These are phyloP conservation scores for Chymomyza amoena DNA, from an alignment of 2,888 invertebrate species.

Conservation along the genomic window DNA sequence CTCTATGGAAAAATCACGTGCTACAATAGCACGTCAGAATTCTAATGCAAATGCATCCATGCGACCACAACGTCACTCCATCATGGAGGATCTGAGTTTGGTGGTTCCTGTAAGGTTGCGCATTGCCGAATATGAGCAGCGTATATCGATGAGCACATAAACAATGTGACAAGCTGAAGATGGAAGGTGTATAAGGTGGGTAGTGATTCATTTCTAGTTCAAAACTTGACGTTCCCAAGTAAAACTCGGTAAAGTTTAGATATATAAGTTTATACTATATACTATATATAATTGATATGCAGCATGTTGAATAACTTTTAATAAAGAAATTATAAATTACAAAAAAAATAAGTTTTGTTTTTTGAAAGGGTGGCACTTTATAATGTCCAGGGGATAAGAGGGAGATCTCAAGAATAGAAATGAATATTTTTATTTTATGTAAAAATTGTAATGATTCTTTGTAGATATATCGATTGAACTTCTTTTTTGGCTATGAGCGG, in stretches of 20 bases:
- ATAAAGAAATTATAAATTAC: not conserved
- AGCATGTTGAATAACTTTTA: not conserved
- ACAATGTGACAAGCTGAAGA: not conserved
- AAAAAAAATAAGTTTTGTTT: too few relatives aligned
- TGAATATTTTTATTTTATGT: too few relatives aligned
- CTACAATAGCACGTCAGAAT: slow-evolving; percentile 60
- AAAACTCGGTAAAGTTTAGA: slow-evolving; percentile 17
- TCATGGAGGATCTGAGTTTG: slow-evolving; percentile 75
- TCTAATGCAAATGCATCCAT: slow-evolving; percentile 47
- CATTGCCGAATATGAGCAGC: slow-evolving; percentile 74
- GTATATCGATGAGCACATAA: slow-evolving; percentile 54
- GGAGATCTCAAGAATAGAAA: too few relatives aligned
- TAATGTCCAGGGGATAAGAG: too few relatives aligned
- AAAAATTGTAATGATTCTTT: too few relatives aligned
- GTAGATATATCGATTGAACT: too few relatives aligned
- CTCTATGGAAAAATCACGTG: slow-evolving; percentile 69
- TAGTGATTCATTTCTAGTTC: slow-evolving; percentile 20
- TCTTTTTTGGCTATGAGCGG: too few relatives aligned
- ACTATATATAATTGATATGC: not conserved
- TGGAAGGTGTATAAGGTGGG: not conserved
- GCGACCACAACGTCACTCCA: slow-evolving; percentile 67
- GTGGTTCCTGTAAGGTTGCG: slow-evolving; percentile 74
- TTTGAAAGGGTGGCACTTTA: too few relatives aligned
- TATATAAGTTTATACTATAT: too few relatives aligned
- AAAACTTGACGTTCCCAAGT: slow-evolving; percentile 44